These are phyloP conservation scores for Idaea biselata DNA, from an alignment of 2,888 invertebrate genomes.

Conservation along the genomic window DNA sequence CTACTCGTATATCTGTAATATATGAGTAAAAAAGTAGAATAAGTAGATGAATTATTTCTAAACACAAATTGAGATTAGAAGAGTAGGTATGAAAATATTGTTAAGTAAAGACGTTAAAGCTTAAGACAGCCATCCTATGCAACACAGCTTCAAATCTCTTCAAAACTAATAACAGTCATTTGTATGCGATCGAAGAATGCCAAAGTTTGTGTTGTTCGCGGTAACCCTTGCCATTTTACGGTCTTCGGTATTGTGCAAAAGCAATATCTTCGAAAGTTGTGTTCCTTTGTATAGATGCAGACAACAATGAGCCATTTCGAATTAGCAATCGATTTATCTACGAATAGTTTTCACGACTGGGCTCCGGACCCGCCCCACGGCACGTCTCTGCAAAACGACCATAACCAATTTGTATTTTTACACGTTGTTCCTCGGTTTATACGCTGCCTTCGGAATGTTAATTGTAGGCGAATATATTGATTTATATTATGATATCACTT, in stretches of 20 bases:
- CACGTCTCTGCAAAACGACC: conserved; percentile 35
- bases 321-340: conserved; percentile 77
- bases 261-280: conserved; percentile 69
- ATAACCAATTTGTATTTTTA: conserved; percentile 37
- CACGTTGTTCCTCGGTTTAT: conserved; percentile 23
- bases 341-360: conserved; percentile 62
- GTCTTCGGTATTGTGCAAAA: conserved; percentile 55
- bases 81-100: too few relatives aligned
- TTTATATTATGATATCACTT: neutral
- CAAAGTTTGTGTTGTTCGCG: conserved; percentile 19
- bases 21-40: too few relatives aligned
- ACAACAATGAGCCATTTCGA: conserved; percentile 76
- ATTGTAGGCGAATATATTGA: conserved; percentile 10
- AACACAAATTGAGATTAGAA: too few relatives aligned
- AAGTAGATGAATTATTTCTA: too few relatives aligned
- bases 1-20: too few relatives aligned
- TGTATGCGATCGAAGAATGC: conserved; percentile 21
- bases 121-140: neutral
- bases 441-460: conserved; percentile 14
- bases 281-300: conserved; percentile 68
- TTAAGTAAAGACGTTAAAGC: too few relatives aligned
- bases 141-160: neutral
- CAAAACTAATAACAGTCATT: conserved; percentile 18
- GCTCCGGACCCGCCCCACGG: conserved; percentile 45
- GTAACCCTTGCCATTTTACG: conserved; percentile 39